These are phyloP conservation scores for Anas capensis DNA, from an alignment of 2,797 vertebrate genomes.

Conservation along the genomic window DNA sequence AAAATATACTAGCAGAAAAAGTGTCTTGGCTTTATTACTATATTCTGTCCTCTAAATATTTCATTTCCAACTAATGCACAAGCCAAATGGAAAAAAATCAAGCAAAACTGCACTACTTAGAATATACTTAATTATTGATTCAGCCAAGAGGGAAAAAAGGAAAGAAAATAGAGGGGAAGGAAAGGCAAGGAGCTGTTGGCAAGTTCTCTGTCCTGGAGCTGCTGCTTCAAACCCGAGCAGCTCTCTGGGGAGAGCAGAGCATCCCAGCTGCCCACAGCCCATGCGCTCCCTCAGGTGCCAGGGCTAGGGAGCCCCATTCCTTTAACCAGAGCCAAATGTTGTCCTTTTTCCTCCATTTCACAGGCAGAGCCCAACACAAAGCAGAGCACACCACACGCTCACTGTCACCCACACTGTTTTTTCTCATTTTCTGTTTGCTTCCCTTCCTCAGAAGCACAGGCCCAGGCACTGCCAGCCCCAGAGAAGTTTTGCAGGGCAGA, in stretches of 20 bases:
- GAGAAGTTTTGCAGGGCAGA: background rate
- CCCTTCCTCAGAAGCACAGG: background rate
- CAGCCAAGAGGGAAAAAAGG: constrained; percentile 48
- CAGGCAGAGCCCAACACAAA: background rate
- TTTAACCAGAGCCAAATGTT: background rate
- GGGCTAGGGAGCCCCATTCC: fast-evolving
- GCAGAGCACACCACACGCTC: background rate
- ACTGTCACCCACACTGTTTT: background rate
- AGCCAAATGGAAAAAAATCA: constrained; percentile 82
- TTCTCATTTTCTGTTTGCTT: background rate
- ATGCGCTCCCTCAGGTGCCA: fast-evolving
- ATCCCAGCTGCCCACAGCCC: background rate
- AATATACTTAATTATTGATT: constrained; percentile 84
- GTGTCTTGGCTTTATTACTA: constrained; percentile 80
- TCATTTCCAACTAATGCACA: constrained; percentile 81
- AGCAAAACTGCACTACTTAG: constrained; percentile 84
- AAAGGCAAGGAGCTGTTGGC: background rate
- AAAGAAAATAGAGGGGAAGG: background rate
- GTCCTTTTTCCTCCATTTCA: background rate
- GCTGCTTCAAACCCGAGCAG: background rate
- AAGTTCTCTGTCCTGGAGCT: fast-evolving
- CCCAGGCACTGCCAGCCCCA: background rate
- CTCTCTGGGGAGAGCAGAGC: background rate
- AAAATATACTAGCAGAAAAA: constrained; percentile 80
- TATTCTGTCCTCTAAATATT: constrained; percentile 86